Percentiles rank a stretch among this genome's conserved stretches.
Evolutionary conservation across 2,113 vertebrate genomes (phyloP).

Genomic region (Silurus glanis): DNA sequence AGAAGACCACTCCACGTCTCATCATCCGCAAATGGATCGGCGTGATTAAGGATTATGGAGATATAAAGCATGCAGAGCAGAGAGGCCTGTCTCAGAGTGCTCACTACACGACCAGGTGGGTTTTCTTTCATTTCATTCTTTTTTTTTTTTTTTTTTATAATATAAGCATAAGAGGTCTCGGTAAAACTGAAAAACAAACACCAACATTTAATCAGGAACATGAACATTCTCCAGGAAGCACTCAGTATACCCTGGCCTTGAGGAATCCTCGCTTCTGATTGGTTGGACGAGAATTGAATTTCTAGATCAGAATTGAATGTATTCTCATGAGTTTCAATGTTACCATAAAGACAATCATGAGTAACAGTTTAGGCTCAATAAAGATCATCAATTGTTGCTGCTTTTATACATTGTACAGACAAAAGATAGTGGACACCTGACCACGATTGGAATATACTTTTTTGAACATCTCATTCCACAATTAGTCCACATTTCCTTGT

Average conservation of each 20-base stretch:
- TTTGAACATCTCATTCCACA: too few species aligned
- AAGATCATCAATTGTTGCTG: too few species aligned
- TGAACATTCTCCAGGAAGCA: not conserved
- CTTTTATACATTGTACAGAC: too few species aligned
- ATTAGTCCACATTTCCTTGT: too few species aligned
- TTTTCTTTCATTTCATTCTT: too few species aligned
- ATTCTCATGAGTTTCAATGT: not conserved
- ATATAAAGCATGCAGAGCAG: not conserved
- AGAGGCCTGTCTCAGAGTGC: not conserved
- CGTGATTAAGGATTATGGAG: constrained; percentile 37
- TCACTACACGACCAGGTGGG: not conserved
- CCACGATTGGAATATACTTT: too few species aligned
- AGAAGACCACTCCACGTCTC: constrained; percentile 21
- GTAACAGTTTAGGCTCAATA: not conserved
- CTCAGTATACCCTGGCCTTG: not conserved
- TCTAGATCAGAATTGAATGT: not conserved
- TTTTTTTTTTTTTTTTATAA: not conserved
- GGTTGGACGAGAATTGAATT: not conserved
- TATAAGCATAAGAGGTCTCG: not conserved
- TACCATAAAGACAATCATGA: not conserved
- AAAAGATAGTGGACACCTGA: too few species aligned
- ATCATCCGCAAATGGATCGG: constrained; percentile 27
- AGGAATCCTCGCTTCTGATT: not conserved
- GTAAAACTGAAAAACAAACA: not conserved
- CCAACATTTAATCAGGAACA: not conserved